Evolutionary conservation across 2,888 invertebrate species (phyloP).

Genomic region (Glyphotaelius pellucidus): DNA sequence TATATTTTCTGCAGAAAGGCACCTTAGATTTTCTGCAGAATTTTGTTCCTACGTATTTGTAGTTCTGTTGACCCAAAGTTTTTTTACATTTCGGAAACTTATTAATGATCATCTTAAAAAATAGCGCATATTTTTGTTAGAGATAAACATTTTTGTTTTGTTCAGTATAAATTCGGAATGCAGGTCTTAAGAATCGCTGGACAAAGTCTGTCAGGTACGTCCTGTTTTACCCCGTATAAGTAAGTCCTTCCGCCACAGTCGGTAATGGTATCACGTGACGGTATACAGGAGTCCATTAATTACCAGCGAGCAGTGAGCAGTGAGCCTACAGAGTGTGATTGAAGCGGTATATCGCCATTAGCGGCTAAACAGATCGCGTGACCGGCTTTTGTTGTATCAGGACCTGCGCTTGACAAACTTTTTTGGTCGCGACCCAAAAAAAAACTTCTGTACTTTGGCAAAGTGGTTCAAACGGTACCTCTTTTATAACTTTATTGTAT

Average conservation of each 20-base stretch:
- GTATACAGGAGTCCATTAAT: constrained; percentile 19
- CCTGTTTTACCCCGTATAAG: background rate
- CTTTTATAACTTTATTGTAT: background rate
- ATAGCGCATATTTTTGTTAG: too few relatives aligned
- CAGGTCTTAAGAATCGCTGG: background rate
- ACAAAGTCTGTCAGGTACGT: background rate
- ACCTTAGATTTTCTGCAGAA: too few relatives aligned
- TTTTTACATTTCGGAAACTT: too few relatives aligned
- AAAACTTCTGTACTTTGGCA: background rate
- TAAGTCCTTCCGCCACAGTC: background rate
- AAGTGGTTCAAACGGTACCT: background rate
- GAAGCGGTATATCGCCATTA: constrained; percentile 23
- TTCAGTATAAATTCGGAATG: too few relatives aligned
- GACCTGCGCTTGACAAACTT: constrained; percentile 18
- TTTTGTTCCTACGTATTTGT: too few relatives aligned
- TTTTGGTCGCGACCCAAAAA: background rate
- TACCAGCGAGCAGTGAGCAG: background rate
- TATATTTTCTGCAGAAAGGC: too few relatives aligned
- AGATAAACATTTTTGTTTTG: too few relatives aligned
- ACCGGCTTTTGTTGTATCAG: constrained; percentile 8
- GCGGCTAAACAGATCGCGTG: constrained; percentile 42
- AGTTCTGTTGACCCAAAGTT: too few relatives aligned
- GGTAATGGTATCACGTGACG: background rate
- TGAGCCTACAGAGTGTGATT: constrained; percentile 19
- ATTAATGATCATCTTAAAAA: too few relatives aligned